Conservation (phyloP, 2,797 vertebrate species). For the Xyrichtys novacula region DNA sequence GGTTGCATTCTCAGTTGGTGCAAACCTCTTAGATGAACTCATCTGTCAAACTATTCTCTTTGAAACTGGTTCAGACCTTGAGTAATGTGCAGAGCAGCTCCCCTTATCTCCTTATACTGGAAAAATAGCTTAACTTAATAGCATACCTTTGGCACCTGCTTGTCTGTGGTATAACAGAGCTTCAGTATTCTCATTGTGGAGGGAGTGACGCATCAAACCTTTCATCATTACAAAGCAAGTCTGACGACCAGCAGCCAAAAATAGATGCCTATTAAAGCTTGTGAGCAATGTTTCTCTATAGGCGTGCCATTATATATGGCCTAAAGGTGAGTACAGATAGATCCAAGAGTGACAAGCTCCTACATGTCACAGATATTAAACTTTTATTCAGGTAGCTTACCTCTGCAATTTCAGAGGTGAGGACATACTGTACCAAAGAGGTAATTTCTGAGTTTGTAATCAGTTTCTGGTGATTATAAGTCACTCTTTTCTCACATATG, state of each 20-base stretch:
- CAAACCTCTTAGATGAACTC: too few species aligned
- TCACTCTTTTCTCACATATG: neutral
- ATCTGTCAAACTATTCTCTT: neutral
- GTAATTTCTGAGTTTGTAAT: too few species aligned
- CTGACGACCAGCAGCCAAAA: conserved; percentile 1
- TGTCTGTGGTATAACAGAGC: neutral
- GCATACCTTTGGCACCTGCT: neutral
- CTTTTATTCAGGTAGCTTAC: conserved; percentile 44
- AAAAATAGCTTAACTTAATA: neutral
- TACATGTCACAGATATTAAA: conserved; percentile 38
- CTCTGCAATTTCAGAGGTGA: conserved; percentile 27
- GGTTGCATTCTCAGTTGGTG: too few species aligned
- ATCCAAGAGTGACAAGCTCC: conserved; percentile 45
- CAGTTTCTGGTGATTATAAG: conserved; percentile 5
- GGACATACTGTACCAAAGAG: conserved; percentile 29
- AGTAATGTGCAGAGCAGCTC: too few species aligned
- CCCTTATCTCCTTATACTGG: too few species aligned
- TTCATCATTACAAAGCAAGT: conserved; percentile 10
- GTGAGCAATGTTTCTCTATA: conserved; percentile 14
- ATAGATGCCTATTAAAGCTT: conserved; percentile 1
- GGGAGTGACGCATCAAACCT: neutral
- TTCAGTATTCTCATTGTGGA: neutral
- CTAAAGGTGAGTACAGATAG: conserved; percentile 42
- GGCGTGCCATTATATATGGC: conserved; percentile 26
- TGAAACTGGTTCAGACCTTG: too few species aligned